These are phyloP conservation scores for Latrodectus geometricus DNA, from an alignment of 1,140 invertebrate genomes.

Conservation along the genomic window DNA sequence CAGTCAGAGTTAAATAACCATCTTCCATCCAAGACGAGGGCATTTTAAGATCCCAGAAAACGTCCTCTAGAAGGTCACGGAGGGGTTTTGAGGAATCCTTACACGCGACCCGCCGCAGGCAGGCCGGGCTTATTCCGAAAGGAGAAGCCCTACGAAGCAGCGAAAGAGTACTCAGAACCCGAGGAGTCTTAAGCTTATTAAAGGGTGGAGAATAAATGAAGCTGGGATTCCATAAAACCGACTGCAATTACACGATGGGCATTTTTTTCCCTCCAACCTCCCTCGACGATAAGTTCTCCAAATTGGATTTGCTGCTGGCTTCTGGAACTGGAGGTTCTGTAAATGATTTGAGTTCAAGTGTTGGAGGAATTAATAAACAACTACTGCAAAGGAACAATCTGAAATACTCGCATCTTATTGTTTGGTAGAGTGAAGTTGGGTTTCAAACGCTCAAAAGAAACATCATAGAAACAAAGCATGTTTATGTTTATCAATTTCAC, in stretches of 20 bases:
- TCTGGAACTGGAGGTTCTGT: too few species aligned
- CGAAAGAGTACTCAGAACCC: not conserved
- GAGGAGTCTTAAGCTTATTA: constrained; percentile 48
- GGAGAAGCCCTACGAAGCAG: not conserved
- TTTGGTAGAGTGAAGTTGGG: too few species aligned
- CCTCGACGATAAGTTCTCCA: too few species aligned
- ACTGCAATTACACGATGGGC: constrained; percentile 24
- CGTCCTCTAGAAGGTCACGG: not conserved
- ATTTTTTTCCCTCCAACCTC: constrained; percentile 19
- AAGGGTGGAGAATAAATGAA: constrained; percentile 47
- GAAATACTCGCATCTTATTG: too few species aligned
- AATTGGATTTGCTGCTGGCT: too few species aligned
- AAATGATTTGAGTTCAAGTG: too few species aligned
- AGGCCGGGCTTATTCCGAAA: not conserved
- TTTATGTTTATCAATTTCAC: too few species aligned
- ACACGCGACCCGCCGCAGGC: constrained; percentile 14
- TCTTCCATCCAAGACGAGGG: not conserved
- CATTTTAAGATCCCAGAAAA: not conserved
- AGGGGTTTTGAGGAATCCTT: not conserved
- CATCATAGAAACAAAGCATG: too few species aligned
- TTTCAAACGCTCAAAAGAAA: too few species aligned
- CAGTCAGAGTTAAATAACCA: not conserved
- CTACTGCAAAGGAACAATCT: too few species aligned
- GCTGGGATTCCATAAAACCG: constrained; percentile 52
- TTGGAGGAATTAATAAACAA: too few species aligned